Percentiles rank a stretch among this genome's conserved stretches.
phyloP scores from a whole-genome alignment of 2,888 invertebrate species.

The Xanthia togata region DNA sequence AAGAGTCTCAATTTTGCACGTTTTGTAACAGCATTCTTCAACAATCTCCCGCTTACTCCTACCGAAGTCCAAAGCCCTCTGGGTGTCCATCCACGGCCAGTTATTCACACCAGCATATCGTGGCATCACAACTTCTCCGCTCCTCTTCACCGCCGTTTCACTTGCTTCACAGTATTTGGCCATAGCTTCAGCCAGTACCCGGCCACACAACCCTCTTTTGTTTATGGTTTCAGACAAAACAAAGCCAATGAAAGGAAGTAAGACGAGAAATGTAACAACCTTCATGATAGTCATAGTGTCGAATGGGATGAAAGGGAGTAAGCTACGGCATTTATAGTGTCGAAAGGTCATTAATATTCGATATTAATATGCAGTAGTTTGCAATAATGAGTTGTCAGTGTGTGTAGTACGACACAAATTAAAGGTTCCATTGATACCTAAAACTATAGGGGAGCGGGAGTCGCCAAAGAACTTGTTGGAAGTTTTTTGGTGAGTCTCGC shows the following conservation, averaged over 20 bases:
- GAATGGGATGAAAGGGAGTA: slow-evolving; percentile 28
- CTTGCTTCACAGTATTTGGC: slow-evolving; percentile 34
- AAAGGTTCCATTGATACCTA: background rate
- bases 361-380: slow-evolving; percentile 49
- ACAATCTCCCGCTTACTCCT: slow-evolving; percentile 60
- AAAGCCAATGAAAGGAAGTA: slow-evolving; percentile 15
- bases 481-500: no score
- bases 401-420: slow-evolving; percentile 2
- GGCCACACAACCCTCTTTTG: slow-evolving; percentile 60
- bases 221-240: background rate
- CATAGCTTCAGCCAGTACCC: slow-evolving; percentile 54
- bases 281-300: slow-evolving; percentile 44
- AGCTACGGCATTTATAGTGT: slow-evolving; percentile 61
- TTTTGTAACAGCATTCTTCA: slow-evolving; percentile 72
- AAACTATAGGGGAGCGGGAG: background rate
- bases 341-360: slow-evolving; percentile 63
- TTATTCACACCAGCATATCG: background rate
- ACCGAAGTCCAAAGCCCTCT: slow-evolving; percentile 17
- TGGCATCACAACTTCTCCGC: slow-evolving; percentile 40
- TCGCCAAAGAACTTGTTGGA: no score
- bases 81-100: slow-evolving; percentile 18
- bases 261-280: slow-evolving; percentile 28
- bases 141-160: slow-evolving; percentile 7
- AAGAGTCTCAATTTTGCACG: slow-evolving; percentile 70
- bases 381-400: slow-evolving; percentile 54